Evolutionary conservation across 2,113 vertebrate species (phyloP), one percentile per base, ranked within the genome.

Genomic region (Genyomyrus donnyi): DNA sequence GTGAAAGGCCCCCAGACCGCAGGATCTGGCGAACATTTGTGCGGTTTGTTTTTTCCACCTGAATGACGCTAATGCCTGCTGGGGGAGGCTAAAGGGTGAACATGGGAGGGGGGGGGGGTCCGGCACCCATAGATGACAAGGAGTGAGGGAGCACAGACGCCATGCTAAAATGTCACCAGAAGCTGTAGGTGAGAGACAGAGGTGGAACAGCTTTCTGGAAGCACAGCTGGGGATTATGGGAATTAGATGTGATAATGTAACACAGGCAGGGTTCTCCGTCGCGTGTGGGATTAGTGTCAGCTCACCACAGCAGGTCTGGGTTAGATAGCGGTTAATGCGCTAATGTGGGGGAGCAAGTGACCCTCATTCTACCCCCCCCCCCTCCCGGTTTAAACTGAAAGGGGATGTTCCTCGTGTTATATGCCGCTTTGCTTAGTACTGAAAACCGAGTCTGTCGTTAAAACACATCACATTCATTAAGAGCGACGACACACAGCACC

Each of bases 21-120:
- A 93, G 94, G 95, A 96, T 96, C 95, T 95, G 95, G 94, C 95
- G 94, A 96, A 95, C 95, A 96, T 94, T 95, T 96, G 94, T 97
- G 97, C 96, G 93, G 91, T 96, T 94, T 95, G 62, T 94, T 94
- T 96, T 95, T 95, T 92, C 24, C 85, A 94, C 95, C 92, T 94
- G 95, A 96, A 96, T 96, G 95, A 95, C 94, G 95, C 96, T 96
- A 95, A 92, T 94, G 93, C 92, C 52, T 93, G 85, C 31, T 27
- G 50, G 17, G 48, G 85, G 52, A 56, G 24, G 8, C 21, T 66
- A 39, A n/a, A 88, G 49, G 27, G 74, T 19, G 15, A 77, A 15
- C 10, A 27, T n/a, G 62, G 24, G 85, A 0, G 27, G n/a, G 49
- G 52, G 15, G 27, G 91, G 92, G 92, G 93, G 94, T 93, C 94